A percentile compares a stretch with the other conserved stretches of the same genome.
phyloP scores from a whole-genome alignment of 1,140 invertebrate species.

The Polypedilum vanderplanki region DNA sequence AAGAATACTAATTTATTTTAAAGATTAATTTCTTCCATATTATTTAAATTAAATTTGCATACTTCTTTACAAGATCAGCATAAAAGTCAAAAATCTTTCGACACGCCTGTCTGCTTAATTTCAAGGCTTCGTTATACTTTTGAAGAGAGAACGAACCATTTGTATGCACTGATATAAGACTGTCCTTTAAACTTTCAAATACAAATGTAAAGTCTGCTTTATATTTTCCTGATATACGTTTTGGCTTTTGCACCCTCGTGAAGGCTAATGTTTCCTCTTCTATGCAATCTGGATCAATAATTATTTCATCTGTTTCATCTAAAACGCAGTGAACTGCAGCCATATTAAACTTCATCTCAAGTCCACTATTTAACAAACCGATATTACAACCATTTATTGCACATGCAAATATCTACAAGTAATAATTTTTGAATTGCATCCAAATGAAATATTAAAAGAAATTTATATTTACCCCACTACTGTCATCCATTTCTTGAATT shows the following conservation, averaged over 20 bases:
- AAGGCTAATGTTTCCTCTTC: slow-evolving; percentile 36
- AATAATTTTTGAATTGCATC: too few species aligned
- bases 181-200: slow-evolving; percentile 60
- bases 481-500: slow-evolving; percentile 80
- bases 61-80: slow-evolving; percentile 53
- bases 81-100: slow-evolving; percentile 64
- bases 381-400: slow-evolving; percentile 75
- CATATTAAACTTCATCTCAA: slow-evolving; percentile 71
- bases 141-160: slow-evolving; percentile 57
- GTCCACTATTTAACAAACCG: slow-evolving; percentile 69
- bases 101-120: slow-evolving; percentile 56
- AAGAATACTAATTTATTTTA: too few species aligned
- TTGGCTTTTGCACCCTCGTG: slow-evolving; percentile 34
- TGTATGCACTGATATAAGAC: slow-evolving; percentile 57
- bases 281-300: slow-evolving; percentile 57
- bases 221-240: slow-evolving; percentile 37
- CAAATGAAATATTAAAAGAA: too few species aligned
- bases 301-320: slow-evolving; percentile 52
- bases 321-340: slow-evolving; percentile 70
- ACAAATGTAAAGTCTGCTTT: slow-evolving; percentile 57
- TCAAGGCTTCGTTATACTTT: slow-evolving; percentile 56
- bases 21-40: too few species aligned
- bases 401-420: slow-evolving; percentile 61
- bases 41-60: slow-evolving; percentile 46
- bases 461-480: slow-evolving; percentile 57